Evolutionary conservation across 2,113 vertebrate species (phyloP), one percentile per base, ranked within the genome.

Genomic region (Aptenodytes patagonicus): DNA sequence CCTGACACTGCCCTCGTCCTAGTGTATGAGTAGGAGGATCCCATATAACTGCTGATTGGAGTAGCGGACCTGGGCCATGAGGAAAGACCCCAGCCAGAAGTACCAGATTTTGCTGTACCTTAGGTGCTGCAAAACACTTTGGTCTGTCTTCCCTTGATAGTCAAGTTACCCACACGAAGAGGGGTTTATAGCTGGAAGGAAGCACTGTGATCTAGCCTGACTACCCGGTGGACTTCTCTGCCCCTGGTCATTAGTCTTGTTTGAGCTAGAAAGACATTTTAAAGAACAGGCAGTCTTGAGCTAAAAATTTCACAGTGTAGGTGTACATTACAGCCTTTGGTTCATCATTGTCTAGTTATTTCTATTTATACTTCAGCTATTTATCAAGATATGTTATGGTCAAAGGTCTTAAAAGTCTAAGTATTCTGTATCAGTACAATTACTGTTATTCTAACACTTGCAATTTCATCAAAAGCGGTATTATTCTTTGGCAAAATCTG

Each of bases 291-390:
- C 34, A 75, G 55, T 68, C 73, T 79, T 79, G 26, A 91, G 70
- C 16, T 90, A 93, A 92, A 91, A 85, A 79, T 80, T 64, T 60
- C 78, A 80, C 11, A 31, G 36, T 21, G 42, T 68, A 90, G 75
- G 25, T 82, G 54, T 64, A 61, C 17, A 61, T 90, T 90, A 68
- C 65, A 80, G 75, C 6, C 65, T 83, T 88, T 55, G 22, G n/a
- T 93, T 90, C 88, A 80, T 96, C 83, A 73, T 65, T 95, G 88
- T 85, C 88, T 83, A 44, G 36, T 80, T 95, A 93, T 77, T 93
- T 92, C 90, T 93, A 90, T 92, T 94, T 83, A 82, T 96, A 55
- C 18, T 78, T 94, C 47, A 87, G 73, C 69, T 89, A 61, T 78
- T 97, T 42, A 78, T 54, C 46, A 38, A 93, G 60, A 42, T 58